These are phyloP conservation scores for Empidonax traillii DNA, from an alignment of 2,113 vertebrate species.

Conservation along the genomic window DNA sequence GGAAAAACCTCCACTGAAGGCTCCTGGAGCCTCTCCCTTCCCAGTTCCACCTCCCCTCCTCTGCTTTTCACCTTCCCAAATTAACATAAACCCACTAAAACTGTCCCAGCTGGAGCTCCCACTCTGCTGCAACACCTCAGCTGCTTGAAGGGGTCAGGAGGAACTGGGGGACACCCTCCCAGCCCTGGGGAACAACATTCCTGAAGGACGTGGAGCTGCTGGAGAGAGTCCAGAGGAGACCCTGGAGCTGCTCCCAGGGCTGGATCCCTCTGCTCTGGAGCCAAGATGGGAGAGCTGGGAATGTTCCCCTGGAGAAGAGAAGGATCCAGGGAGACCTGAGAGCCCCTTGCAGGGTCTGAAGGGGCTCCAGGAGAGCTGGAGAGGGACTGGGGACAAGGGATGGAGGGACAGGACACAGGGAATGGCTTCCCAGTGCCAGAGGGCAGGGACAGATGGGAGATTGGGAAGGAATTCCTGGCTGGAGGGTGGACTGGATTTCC, in stretches of 20 bases:
- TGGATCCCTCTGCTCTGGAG: background rate
- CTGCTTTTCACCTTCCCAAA: background rate
- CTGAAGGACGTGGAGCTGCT: background rate
- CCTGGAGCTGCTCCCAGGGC: background rate
- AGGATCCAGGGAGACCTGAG: background rate
- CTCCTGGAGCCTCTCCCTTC: background rate
- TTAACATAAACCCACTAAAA: background rate
- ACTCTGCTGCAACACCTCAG: background rate
- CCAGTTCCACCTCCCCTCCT: background rate
- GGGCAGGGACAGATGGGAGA: background rate
- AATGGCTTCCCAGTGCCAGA: background rate
- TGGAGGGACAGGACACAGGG: background rate
- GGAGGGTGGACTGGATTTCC: background rate
- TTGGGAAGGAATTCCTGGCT: background rate
- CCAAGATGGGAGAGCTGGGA: background rate
- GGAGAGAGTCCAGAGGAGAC: background rate
- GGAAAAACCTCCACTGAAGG: background rate
- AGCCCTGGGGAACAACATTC: background rate
- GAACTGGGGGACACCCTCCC: background rate
- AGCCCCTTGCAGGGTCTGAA: fast-evolving
- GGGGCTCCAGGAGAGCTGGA: background rate
- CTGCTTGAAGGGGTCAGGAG: background rate
- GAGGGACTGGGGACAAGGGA: background rate
- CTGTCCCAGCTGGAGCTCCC: background rate
- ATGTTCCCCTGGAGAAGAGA: background rate